Conservation (phyloP, 23 tunicate genomes). For the Clavelina lepadiformis region DNA sequence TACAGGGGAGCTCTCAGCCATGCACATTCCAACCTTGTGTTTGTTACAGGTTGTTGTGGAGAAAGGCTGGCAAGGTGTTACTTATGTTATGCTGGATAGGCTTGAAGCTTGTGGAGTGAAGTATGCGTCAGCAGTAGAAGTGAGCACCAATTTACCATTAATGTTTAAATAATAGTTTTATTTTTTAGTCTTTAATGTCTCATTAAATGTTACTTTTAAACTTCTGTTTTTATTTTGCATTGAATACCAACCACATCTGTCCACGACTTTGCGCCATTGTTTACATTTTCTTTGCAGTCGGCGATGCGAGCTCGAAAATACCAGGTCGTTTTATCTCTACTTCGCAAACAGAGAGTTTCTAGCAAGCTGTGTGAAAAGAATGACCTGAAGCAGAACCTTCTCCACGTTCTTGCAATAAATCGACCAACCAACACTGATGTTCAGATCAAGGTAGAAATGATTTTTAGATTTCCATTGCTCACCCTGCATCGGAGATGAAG, state of each 20-base stretch:
- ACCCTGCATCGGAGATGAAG: too few relatives aligned
- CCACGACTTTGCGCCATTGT: not conserved
- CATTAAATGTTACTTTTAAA: too few relatives aligned
- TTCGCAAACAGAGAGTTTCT: slow-evolving; percentile 81
- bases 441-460: slow-evolving; percentile 80
- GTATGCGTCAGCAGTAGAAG: slow-evolving; percentile 93
- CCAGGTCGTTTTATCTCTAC: slow-evolving; percentile 85
- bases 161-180: too few relatives aligned
- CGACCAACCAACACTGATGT: slow-evolving; percentile 74
- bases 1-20: too few relatives aligned
- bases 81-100: slow-evolving; percentile 93
- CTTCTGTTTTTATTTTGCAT: too few relatives aligned
- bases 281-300: slow-evolving; percentile 76
- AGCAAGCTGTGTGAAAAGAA: slow-evolving; percentile 84
- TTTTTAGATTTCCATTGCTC: too few relatives aligned
- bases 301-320: slow-evolving; percentile 94
- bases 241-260: not conserved
- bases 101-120: slow-evolving; percentile 87
- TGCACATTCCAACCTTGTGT: too few relatives aligned
- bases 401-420: slow-evolving; percentile 94
- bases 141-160: too few relatives aligned
- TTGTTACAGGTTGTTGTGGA: slow-evolving; percentile 95
- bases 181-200: too few relatives aligned
- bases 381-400: slow-evolving; percentile 76
- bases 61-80: slow-evolving; percentile 98